Percentiles rank a stretch among this genome's conserved stretches.
phyloP scores from a whole-genome alignment of 1,140 invertebrate species.

The Plectrocnemia conspersa region DNA sequence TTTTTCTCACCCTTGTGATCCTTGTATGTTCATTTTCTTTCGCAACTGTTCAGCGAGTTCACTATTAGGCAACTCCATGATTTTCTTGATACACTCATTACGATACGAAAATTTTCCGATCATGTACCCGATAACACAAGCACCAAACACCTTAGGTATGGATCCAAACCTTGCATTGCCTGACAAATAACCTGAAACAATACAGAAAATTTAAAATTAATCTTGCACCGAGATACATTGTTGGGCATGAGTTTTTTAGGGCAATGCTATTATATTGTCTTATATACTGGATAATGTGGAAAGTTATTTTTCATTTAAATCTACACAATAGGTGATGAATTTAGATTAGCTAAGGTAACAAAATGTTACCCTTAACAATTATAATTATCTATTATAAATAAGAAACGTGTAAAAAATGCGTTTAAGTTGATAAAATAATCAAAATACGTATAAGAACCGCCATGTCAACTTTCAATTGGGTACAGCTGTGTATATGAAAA shows the following conservation, averaged over 20 bases:
- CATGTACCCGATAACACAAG: conserved; percentile 2
- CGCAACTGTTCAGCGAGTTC: neutral
- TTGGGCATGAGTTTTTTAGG: no score
- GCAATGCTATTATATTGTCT: no score
- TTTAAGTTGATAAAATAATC: no score
- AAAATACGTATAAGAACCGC: no score
- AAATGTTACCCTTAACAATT: neutral
- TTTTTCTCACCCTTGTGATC: neutral
- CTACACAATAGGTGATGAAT: neutral
- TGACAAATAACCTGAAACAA: conserved; percentile 14
- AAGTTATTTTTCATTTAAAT: no score
- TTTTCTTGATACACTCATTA: conserved; percentile 5
- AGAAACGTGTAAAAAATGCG: no score
- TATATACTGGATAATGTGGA: no score
- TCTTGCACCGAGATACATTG: no score
- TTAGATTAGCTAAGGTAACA: neutral
- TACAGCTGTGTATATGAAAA: no score
- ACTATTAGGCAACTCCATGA: conserved; percentile 13
- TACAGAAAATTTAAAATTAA: no score
- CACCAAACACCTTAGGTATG: neutral
- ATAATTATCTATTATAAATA: no score
- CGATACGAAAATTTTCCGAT: conserved; percentile 18
- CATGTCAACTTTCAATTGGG: no score
- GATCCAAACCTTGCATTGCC: neutral
- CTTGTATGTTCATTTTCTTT: neutral